These are phyloP conservation scores for Anoplolepis gracilipes DNA, from an alignment of 1,140 invertebrate genomes.

Conservation along the genomic window DNA sequence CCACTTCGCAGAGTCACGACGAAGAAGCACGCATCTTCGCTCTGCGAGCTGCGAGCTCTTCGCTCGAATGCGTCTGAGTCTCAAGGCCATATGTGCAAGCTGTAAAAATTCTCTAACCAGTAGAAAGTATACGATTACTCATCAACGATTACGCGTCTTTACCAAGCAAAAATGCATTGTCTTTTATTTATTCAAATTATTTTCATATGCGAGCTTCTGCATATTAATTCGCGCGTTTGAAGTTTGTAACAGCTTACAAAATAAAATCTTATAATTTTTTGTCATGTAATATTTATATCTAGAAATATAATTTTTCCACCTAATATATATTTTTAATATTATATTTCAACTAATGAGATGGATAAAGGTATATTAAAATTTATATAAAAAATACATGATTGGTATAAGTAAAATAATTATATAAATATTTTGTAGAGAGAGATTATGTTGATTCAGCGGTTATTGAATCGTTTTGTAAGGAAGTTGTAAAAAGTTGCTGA, in stretches of 20 bases:
- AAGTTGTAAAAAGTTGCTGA: not conserved
- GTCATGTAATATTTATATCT: not conserved
- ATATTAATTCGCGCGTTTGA: not conserved
- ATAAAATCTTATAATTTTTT: not conserved
- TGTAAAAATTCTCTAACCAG: slow-evolving; percentile 59
- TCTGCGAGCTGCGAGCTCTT: slow-evolving; percentile 33
- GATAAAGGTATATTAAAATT: too few relatives aligned
- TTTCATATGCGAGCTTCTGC: not conserved
- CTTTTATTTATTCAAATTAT: slow-evolving; percentile 16
- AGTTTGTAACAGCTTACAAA: not conserved
- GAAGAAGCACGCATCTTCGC: slow-evolving; percentile 41
- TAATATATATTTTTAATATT: not conserved
- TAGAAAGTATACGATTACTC: slow-evolving; percentile 74
- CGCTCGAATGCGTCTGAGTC: slow-evolving; percentile 53
- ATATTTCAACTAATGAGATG: too few relatives aligned
- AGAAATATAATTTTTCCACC: not conserved
- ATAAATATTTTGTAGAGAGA: not conserved
- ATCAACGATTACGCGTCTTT: slow-evolving; percentile 48
- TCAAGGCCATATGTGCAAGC: slow-evolving; percentile 52
- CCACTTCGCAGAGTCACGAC: slow-evolving; percentile 37
- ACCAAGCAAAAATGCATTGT: not conserved
- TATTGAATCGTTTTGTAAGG: not conserved
- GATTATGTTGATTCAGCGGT: not conserved
- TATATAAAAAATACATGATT: not conserved
- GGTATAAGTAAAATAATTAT: not conserved